Evolutionary conservation across 2,113 vertebrate genomes (phyloP), one percentile per base, ranked within the genome.

Genomic region (Mobula hypostoma): DNA sequence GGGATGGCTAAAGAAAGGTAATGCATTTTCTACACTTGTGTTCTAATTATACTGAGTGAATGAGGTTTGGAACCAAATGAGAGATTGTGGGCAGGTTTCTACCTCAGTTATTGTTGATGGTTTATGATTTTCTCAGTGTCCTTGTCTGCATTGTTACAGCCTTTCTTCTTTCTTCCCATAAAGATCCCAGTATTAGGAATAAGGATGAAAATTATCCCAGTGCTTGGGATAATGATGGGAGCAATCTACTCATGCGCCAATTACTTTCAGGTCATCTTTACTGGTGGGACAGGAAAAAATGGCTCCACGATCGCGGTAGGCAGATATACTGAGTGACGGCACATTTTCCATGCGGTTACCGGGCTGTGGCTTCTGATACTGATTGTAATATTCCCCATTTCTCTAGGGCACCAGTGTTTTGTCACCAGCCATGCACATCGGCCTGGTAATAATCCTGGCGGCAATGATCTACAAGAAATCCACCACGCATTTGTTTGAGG

Each of bases 281-380:
- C 97, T 70, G 98, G 98, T 78, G 99, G 98, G 7, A 97, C 99
- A 61, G 98, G 99, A 94, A 99, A 99, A 95, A 99, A 99, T 77
- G 98, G 98, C 95, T 99, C 99, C 72, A 99, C 98, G 1, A 98
- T 99, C 94, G 99, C 98, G 94, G 98, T 99, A 97, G 98, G 98
- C 95, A 14, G 5, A 24, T 61, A 9, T 7, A 88, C 79, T 7
- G 36, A 29, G 27, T 56, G 40, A 15, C 48, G 12, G 68, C 7
- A 74, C 0, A 92, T 95, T 95, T 94, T 93, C 17, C 9, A 24
- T 7, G n/a, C 7, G 7, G 48, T 80, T 66, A 36, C 29, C 5
- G 48, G 9, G 5, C 56, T 58, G 11, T 48, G 2, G 29, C 76
- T 94, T 48, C 14, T 48, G 40, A 83, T 68, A 11, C 63, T 94